phyloP scores from a whole-genome alignment of 2,113 vertebrate genomes.

The Melospiza melodia region DNA sequence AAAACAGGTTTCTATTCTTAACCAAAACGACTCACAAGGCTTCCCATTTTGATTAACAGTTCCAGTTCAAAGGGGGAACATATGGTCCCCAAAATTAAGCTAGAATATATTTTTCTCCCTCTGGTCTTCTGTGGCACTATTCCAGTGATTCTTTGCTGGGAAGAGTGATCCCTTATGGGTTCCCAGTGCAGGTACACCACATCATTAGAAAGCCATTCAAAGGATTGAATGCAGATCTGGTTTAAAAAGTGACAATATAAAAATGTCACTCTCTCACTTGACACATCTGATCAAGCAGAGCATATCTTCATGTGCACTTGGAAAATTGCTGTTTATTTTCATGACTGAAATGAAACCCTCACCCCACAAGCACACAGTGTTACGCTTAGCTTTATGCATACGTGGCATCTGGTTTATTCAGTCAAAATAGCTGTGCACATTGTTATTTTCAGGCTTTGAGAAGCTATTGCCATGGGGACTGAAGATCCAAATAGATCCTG shows the following conservation, averaged over 20 bases:
- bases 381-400: not conserved
- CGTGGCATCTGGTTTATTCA: slow-evolving; percentile 17
- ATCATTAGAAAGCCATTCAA: not conserved
- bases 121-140: not conserved
- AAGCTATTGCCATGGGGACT: slow-evolving; percentile 64
- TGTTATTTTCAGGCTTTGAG: slow-evolving; percentile 54
- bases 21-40: not conserved
- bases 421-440: slow-evolving; percentile 45
- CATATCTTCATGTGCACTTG: not conserved
- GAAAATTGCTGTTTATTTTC: not conserved
- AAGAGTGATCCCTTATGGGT: not conserved
- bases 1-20: not conserved
- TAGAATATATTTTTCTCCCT: not conserved
- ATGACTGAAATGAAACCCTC: not conserved
- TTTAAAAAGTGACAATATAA: not conserved
- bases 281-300: not conserved
- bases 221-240: not conserved
- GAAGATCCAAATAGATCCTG: slow-evolving; percentile 61
- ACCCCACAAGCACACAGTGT: not conserved
- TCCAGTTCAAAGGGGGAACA: not conserved
- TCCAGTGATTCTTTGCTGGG: fast-evolving
- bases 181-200: fast-evolving
- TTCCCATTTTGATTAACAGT: not conserved
- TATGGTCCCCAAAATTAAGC: not conserved
- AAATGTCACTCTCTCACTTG: not conserved